phyloP scores from a whole-genome alignment of 2,888 invertebrate species.

The Chymomyza caudatula region DNA sequence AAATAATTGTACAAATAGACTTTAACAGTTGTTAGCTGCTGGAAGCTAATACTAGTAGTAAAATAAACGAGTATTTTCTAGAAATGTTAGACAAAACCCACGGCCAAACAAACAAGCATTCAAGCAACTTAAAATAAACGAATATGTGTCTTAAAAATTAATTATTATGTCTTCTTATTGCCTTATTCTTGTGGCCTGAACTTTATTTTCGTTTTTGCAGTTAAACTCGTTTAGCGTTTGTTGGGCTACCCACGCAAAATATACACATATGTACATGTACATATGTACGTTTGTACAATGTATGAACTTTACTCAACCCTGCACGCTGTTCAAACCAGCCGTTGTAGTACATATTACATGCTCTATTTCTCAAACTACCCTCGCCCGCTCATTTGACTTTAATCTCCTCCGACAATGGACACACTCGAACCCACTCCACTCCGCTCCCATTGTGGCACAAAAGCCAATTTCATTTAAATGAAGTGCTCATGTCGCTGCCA shows the following conservation, averaged over 20 bases:
- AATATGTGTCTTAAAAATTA: constrained; percentile 65
- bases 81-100: constrained; percentile 23
- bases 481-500: background rate
- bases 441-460: constrained; percentile 37
- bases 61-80: constrained; percentile 44
- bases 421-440: constrained; percentile 48
- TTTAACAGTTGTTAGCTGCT: constrained; percentile 41
- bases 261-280: background rate
- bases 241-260: constrained; percentile 31
- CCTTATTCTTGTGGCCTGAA: constrained; percentile 14
- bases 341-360: background rate
- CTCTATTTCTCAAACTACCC: constrained; percentile 21
- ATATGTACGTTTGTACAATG: background rate
- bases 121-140: constrained; percentile 63
- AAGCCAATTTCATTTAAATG: constrained; percentile 47
- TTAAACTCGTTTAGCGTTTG: constrained; percentile 41
- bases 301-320: background rate
- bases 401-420: background rate
- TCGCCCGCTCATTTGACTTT: constrained; percentile 4
- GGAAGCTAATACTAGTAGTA: constrained; percentile 32
- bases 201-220: constrained; percentile 28
- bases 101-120: constrained; percentile 39
- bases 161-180: constrained; percentile 52
- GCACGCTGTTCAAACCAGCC: background rate
- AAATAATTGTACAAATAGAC: constrained; percentile 30